Evolutionary conservation across 1,140 invertebrate species (phyloP).

Genomic region (Drosophila setifemur): DNA sequence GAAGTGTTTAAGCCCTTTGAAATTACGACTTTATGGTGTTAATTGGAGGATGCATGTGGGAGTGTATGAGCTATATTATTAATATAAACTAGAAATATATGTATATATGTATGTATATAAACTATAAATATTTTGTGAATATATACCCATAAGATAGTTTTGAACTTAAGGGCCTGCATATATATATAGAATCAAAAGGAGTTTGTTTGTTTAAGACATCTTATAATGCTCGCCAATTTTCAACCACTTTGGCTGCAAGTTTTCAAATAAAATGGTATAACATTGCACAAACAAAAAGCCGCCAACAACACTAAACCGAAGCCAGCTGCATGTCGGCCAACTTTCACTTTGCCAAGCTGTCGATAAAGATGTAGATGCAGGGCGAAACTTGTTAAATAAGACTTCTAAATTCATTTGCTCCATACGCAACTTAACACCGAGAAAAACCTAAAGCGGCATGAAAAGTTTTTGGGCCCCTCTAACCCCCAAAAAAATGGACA

Average conservation of each 20-base stretch:
- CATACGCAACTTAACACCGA: constrained; percentile 73
- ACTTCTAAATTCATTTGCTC: constrained; percentile 77
- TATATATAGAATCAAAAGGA: no score
- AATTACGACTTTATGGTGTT: no score
- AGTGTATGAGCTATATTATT: no score
- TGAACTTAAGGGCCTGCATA: no score
- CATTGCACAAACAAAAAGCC: constrained; percentile 48
- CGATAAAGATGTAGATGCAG: constrained; percentile 43
- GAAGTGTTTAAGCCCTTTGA: no score
- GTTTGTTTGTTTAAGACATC: constrained; percentile 4
- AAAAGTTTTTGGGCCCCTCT: constrained; percentile 39
- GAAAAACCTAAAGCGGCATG: constrained; percentile 50
- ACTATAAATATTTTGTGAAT: no score
- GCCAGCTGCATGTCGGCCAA: constrained; percentile 38
- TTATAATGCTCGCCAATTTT: constrained; percentile 33
- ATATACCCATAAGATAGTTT: no score
- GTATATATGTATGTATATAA: no score
- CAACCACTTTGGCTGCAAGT: constrained; percentile 33
- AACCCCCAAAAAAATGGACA: constrained; percentile 1
- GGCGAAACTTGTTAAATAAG: constrained; percentile 75
- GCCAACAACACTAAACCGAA: constrained; percentile 22
- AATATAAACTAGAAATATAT: no score
- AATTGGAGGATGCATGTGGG: no score
- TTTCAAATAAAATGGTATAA: constrained; percentile 42
- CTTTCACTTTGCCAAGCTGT: constrained; percentile 63